Evolutionary conservation across 2,113 vertebrate species (phyloP).

Genomic region (Casuarius casuarius): DNA sequence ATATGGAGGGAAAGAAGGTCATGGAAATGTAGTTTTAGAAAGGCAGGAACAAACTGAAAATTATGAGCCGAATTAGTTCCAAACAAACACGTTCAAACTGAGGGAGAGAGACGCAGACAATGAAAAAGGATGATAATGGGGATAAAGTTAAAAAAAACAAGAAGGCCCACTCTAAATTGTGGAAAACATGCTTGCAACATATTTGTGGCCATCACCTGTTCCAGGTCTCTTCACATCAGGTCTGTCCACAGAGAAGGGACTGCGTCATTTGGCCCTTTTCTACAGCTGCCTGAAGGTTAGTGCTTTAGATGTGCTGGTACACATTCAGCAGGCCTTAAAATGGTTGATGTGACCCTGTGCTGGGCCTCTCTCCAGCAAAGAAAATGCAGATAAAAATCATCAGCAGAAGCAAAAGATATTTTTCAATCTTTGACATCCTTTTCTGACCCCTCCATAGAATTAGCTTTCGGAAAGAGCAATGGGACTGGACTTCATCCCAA

Average conservation of each 20-base stretch:
- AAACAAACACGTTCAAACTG: neutral
- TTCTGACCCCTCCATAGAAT: neutral
- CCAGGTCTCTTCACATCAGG: neutral
- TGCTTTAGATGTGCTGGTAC: neutral
- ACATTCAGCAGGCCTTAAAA: neutral
- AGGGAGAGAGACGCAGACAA: neutral
- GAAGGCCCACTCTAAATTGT: accelerated
- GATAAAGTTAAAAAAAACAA: neutral
- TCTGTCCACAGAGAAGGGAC: neutral
- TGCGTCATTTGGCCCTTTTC: accelerated
- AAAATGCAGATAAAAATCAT: neutral
- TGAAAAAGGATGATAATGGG: neutral
- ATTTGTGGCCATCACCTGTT: neutral
- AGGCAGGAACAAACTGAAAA: neutral
- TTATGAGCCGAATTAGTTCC: neutral
- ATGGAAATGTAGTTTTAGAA: neutral
- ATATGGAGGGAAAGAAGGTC: neutral
- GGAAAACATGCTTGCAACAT: neutral
- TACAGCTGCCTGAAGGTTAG: neutral
- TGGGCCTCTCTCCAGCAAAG: neutral
- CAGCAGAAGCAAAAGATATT: neutral
- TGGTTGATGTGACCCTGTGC: neutral
- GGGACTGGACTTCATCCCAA: neutral
- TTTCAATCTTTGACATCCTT: neutral
- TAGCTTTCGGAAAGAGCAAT: neutral